A percentile compares a stretch with the other conserved stretches of the same genome.
These are phyloP conservation scores for Pogona vitticeps DNA, from an alignment of 2,113 vertebrate species.

Conservation along the genomic window DNA sequence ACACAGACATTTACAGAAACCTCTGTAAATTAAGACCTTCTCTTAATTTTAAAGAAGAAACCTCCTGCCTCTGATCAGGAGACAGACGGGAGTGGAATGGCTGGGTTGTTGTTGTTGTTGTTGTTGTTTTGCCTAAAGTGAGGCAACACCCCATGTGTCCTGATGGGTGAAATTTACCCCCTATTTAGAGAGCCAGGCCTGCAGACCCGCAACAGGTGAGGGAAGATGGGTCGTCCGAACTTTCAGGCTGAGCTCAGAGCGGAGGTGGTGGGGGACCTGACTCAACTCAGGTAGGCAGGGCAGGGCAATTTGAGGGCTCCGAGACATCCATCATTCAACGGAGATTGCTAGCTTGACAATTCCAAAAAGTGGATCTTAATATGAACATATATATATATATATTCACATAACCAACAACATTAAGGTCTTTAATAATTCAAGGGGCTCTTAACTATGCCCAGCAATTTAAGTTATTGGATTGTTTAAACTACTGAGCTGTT, in stretches of 20 bases:
- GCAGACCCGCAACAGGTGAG: not conserved
- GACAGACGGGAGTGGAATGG: no score
- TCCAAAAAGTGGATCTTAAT: constrained; percentile 70
- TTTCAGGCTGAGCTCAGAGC: not conserved
- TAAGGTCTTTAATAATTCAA: constrained; percentile 75
- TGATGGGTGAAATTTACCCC: no score
- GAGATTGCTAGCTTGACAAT: constrained; percentile 65
- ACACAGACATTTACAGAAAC: no score
- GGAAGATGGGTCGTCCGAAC: not conserved
- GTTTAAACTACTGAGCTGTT: constrained; percentile 62
- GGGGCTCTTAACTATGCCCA: constrained; percentile 69
- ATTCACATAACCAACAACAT: constrained; percentile 46
- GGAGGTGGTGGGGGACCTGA: not conserved
- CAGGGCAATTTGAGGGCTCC: constrained; percentile 28
- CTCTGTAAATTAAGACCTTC: no score
- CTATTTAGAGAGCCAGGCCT: not conserved
- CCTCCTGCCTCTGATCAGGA: no score
- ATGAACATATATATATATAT: not conserved
- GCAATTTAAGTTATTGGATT: constrained; percentile 72
- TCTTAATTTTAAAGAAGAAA: no score
- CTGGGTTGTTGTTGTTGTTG: no score
- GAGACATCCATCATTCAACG: constrained; percentile 66
- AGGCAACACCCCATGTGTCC: no score
- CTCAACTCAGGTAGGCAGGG: not conserved
- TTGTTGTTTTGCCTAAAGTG: no score